Conservation (phyloP, 1,140 invertebrate species). For the Papilio dardanus region DNA sequence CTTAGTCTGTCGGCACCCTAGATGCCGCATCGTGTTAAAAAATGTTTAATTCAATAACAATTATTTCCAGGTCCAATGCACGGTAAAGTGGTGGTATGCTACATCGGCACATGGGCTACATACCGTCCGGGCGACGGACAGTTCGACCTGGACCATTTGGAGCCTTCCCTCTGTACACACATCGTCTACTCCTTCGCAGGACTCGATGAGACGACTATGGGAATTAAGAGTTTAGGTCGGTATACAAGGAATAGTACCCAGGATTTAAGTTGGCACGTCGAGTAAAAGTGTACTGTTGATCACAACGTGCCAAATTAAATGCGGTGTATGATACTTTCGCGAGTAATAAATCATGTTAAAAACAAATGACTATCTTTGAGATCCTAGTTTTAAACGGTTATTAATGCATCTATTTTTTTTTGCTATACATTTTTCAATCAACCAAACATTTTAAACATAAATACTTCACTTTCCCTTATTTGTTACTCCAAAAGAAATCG, state of each 20-base stretch:
- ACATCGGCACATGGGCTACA: slow-evolving; percentile 90
- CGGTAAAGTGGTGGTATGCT: slow-evolving; percentile 87
- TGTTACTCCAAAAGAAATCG: too few relatives aligned
- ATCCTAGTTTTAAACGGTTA: not conserved
- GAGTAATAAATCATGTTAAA: not conserved
- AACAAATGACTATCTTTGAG: not conserved
- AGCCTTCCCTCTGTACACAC: slow-evolving; percentile 92
- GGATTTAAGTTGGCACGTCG: not conserved
- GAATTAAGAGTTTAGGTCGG: slow-evolving; percentile 86
- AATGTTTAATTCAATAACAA: too few relatives aligned
- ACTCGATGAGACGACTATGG: slow-evolving; percentile 84
- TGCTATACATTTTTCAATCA: slow-evolving; percentile 1
- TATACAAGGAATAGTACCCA: not conserved
- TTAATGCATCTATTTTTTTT: not conserved
- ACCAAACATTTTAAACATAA: too few relatives aligned
- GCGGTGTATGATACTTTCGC: too few relatives aligned
- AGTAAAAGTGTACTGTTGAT: not conserved
- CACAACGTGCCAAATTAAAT: not conserved
- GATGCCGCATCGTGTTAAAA: not conserved
- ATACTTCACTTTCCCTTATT: too few relatives aligned
- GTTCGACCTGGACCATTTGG: slow-evolving; percentile 87
- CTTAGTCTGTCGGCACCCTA: too few relatives aligned
- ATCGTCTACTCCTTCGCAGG: slow-evolving; percentile 95
- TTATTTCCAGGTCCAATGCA: slow-evolving; percentile 64
- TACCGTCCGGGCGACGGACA: slow-evolving; percentile 86